These are phyloP conservation scores for Synanthedon vespiformis DNA, from an alignment of 2,888 invertebrate genomes.

Conservation along the genomic window DNA sequence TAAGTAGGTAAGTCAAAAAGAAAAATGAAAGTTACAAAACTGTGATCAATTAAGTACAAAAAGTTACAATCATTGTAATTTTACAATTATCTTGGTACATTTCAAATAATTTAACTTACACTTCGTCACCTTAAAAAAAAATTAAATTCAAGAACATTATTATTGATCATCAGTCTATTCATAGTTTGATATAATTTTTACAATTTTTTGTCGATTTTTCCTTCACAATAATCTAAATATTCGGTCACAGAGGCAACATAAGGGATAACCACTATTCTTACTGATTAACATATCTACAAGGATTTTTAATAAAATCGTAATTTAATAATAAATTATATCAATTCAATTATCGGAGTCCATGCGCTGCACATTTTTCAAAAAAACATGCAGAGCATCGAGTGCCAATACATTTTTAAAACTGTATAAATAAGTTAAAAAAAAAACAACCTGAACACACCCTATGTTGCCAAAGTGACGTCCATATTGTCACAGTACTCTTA, in stretches of 20 bases:
- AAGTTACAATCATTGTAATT: slow-evolving; percentile 34
- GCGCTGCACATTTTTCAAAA: slow-evolving; percentile 15
- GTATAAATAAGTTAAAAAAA: slow-evolving; percentile 60
- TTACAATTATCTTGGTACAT: slow-evolving; percentile 34
- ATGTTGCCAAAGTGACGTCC: slow-evolving; percentile 55
- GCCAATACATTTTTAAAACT: slow-evolving; percentile 17
- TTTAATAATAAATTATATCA: slow-evolving; percentile 50
- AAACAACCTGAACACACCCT: slow-evolving; percentile 44
- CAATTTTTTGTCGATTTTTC: slow-evolving; percentile 63
- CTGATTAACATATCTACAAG: slow-evolving; percentile 47
- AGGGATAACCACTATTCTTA: slow-evolving; percentile 44
- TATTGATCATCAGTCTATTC: slow-evolving; percentile 70
- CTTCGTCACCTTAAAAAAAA: slow-evolving; percentile 68
- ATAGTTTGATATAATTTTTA: slow-evolving; percentile 65
- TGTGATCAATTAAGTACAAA: slow-evolving; percentile 64
- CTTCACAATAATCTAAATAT: slow-evolving; percentile 41
- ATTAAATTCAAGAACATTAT: slow-evolving; percentile 67
- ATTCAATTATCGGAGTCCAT: slow-evolving; percentile 24
- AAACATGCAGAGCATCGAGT: slow-evolving; percentile 20
- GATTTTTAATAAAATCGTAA: slow-evolving; percentile 40
- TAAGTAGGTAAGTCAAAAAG: slow-evolving; percentile 42
- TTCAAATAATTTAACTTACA: slow-evolving; percentile 63
- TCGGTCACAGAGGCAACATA: slow-evolving; percentile 60
- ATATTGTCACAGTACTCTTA: slow-evolving; percentile 64
- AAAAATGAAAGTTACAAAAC: slow-evolving; percentile 61